Conservation (phyloP, 2,113 vertebrate genomes). For the Nothocercus nigrocapillus region DNA sequence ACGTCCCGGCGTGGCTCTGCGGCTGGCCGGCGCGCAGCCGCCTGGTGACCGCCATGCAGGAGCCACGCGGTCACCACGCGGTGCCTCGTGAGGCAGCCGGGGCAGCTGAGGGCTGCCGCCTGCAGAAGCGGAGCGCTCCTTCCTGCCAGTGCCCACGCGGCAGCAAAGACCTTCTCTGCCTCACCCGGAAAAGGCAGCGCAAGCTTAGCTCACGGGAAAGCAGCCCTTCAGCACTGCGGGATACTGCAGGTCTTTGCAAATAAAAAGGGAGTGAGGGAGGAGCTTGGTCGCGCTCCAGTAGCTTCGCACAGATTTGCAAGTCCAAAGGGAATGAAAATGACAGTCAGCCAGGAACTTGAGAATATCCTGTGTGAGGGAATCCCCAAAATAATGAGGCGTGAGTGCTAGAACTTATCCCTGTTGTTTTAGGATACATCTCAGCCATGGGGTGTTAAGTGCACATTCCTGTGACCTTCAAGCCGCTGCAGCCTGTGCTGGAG, state of each 20-base stretch:
- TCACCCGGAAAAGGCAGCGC: background rate
- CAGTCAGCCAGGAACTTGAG: background rate
- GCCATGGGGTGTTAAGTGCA: background rate
- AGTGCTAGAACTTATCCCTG: background rate
- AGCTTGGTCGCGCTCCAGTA: background rate
- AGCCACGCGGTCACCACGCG: background rate
- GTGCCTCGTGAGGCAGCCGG: background rate
- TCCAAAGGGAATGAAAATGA: background rate
- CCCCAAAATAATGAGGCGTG: background rate
- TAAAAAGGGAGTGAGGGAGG: background rate
- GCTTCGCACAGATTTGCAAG: background rate
- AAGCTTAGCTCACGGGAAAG: background rate
- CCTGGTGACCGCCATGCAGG: background rate
- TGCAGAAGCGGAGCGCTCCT: background rate
- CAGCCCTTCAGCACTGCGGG: background rate
- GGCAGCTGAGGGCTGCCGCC: background rate
- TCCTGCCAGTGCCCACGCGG: background rate
- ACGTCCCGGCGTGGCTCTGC: background rate
- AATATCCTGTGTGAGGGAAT: rapidly evolving
- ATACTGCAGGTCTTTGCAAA: background rate
- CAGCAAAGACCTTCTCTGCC: rapidly evolving
- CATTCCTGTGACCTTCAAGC: background rate
- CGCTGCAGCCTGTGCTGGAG: background rate
- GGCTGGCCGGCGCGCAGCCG: background rate
- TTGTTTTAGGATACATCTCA: background rate